Base-by-base conservation (phyloP, 2,888 invertebrate species). In the Watsonalla cultraria region DNA sequence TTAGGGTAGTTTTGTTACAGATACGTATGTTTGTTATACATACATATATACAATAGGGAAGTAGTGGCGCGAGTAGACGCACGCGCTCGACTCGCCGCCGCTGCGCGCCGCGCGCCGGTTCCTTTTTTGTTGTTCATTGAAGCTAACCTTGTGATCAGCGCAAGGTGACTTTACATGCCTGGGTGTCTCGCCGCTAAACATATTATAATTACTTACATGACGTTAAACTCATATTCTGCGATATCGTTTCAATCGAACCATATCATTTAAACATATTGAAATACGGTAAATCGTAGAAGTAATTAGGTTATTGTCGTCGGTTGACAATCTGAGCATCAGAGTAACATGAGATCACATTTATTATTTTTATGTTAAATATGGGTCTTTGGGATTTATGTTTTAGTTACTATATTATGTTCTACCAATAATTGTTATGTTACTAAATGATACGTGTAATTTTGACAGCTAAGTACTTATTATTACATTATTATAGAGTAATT, bases 161-260 rank as follows among this genome's bases (percentile, higher is more conserved):
- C 87, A 90, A 90, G 90, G 90, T 90, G 90, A 90, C 90, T 89
- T 88, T 85, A 84, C 78, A 82, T 80, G 86, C 83, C 85, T 84
- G 86, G 75, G 77, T 81, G 86, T 86, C 86, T 86, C 89, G 79
- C 76, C 86, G 84, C 81, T 84, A 84, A 86, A 84, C 84, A 76
- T 87, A 78, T 42, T 42, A 42, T 11, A 11, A 42, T 86, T 86
- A 89, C 24, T 89, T 88, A 88, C 80, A 79, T 82, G 82, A 82
- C 79, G 81, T 82, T 80, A 79, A 77, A 82, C 73, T 82, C 78
- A 78, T 70, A 72, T 79, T 82, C 80, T 74, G 78, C 74, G 70
- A 82, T 84, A 84, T 84, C 78, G 76, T 80, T 81, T 82, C 77
- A 68, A 84, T 77, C 74, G 79, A 80, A 82, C 80, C 86, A 89